A percentile compares a stretch with the other conserved stretches of the same genome.
These are phyloP conservation scores for Agrochola lychnidis DNA, from an alignment of 2,888 invertebrate genomes.

Conservation along the genomic window DNA sequence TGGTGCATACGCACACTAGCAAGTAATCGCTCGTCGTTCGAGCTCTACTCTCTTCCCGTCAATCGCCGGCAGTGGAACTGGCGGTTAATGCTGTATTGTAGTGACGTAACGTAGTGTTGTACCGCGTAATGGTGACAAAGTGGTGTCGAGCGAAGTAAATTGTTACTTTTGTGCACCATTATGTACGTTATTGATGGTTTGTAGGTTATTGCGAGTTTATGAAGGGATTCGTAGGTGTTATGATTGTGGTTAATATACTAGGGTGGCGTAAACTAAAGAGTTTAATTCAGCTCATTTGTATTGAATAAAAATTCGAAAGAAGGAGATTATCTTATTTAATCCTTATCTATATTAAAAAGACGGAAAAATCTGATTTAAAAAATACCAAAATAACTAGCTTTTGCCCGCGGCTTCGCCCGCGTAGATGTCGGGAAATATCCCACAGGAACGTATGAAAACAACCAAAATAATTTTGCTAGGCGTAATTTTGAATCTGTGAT, in stretches of 20 bases:
- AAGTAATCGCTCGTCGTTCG: too few relatives aligned
- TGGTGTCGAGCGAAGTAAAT: conserved; percentile 7
- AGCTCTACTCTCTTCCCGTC: too few relatives aligned
- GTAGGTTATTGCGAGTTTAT: conserved; percentile 13
- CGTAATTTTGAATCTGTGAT: too few relatives aligned
- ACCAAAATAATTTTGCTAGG: too few relatives aligned
- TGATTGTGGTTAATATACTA: not conserved
- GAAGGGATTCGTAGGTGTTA: not conserved
- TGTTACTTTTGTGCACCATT: conserved; percentile 35
- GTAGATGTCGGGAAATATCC: too few relatives aligned
- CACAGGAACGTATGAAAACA: too few relatives aligned
- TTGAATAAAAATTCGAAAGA: not conserved
- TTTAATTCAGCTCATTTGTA: not conserved
- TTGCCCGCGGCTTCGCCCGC: too few relatives aligned
- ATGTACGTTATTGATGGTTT: conserved; percentile 14
- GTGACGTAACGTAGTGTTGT: not conserved
- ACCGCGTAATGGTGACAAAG: conserved; percentile 27
- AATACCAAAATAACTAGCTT: too few relatives aligned
- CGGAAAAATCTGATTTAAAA: too few relatives aligned
- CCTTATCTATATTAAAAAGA: not conserved
- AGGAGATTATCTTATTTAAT: not conserved
- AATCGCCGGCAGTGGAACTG: not conserved
- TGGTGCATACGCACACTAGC: too few relatives aligned
- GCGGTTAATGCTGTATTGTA: not conserved
- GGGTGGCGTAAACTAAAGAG: too few relatives aligned